Conservation (phyloP, 2,797 vertebrate genomes). For the Oceanodroma leucorhoa region DNA sequence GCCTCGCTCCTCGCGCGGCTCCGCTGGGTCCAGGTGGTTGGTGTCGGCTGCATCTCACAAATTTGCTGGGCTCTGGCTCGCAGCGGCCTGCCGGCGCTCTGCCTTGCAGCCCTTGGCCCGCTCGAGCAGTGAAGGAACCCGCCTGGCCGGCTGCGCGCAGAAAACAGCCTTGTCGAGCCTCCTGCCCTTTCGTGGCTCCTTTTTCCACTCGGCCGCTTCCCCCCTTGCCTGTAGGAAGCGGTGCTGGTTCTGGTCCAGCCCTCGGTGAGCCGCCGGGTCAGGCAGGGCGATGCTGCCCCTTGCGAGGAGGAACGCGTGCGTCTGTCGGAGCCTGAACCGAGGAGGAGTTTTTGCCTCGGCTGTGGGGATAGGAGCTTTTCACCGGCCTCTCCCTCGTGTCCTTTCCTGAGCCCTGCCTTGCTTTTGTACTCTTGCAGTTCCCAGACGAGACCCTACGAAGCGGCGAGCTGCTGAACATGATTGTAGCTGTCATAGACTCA, state of each 20-base stretch:
- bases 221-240: background rate
- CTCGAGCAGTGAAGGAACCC: background rate
- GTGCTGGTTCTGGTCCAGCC: background rate
- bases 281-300: background rate
- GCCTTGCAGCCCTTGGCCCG: background rate
- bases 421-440: slow-evolving; percentile 75
- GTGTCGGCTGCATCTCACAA: background rate
- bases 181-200: background rate
- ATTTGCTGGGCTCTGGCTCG: background rate
- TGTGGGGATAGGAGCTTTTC: fast-evolving
- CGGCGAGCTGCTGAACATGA: slow-evolving; percentile 96
- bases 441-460: slow-evolving; percentile 93
- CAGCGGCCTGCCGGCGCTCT: background rate
- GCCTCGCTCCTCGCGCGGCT: background rate
- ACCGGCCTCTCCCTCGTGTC: fast-evolving
- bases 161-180: background rate
- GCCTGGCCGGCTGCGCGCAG: background rate
- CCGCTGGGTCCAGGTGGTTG: background rate
- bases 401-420: background rate
- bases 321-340: background rate
- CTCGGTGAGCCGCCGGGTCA: fast-evolving
- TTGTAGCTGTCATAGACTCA: slow-evolving; percentile 94
- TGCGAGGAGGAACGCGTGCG: fast-evolving
- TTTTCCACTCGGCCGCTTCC: background rate
- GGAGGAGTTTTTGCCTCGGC: background rate